Evolutionary conservation across 2,113 vertebrate genomes (phyloP).

Genomic region (Sinosuthora webbiana): DNA sequence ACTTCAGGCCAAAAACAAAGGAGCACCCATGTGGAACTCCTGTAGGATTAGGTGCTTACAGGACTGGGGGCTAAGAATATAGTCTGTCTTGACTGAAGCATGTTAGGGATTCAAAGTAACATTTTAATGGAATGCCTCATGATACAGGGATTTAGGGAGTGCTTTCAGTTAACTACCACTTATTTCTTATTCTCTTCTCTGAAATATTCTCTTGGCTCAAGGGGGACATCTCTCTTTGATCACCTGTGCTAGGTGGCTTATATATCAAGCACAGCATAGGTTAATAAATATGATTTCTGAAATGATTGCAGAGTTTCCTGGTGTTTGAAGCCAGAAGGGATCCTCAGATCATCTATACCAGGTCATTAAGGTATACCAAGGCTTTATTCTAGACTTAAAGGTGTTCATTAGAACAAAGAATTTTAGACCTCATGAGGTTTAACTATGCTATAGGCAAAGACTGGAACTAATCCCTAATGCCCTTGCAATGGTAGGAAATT

Average conservation of each 20-base stretch:
- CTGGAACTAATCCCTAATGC: slow-evolving; percentile 18
- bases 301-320: slow-evolving; percentile 14
- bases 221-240: slow-evolving; percentile 22
- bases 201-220: background rate
- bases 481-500: slow-evolving; percentile 15
- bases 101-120: slow-evolving; percentile 7
- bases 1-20: background rate
- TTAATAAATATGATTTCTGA: slow-evolving; percentile 57
- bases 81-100: background rate
- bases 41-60: background rate
- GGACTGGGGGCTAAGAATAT: background rate
- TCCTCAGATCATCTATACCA: background rate
- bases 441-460: slow-evolving; percentile 28
- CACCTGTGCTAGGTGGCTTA: slow-evolving; percentile 25
- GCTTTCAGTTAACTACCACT: slow-evolving; percentile 20
- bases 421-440: slow-evolving; percentile 27
- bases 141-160: background rate
- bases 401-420: slow-evolving; percentile 40
- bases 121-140: background rate
- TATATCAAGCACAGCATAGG: background rate
- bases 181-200: slow-evolving; percentile 24
- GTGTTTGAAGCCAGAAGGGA: slow-evolving; percentile 15
- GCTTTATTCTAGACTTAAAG: slow-evolving; percentile 50
- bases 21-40: background rate
- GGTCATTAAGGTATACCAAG: slow-evolving; percentile 34